A percentile compares a stretch with the other conserved stretches of the same genome.
Evolutionary conservation across 2,888 invertebrate species (phyloP).

Genomic region (Chouioia cunea): DNA sequence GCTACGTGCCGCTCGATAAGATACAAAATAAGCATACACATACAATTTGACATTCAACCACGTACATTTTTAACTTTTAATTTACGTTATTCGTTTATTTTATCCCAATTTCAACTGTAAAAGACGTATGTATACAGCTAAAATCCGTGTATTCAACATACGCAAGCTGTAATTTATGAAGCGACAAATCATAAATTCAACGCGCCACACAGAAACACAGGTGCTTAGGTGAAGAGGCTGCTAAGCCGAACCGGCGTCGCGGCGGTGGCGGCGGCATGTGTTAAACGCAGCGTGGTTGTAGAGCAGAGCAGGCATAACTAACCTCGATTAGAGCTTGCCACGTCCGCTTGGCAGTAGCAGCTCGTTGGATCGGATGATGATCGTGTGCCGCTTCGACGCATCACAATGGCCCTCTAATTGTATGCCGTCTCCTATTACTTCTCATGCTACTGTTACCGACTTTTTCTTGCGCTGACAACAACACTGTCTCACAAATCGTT

Average conservation of each 20-base stretch:
- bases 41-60: too few species aligned
- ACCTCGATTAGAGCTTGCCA: constrained; percentile 60
- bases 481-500: neutral
- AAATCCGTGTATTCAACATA: neutral
- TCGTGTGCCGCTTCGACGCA: constrained; percentile 50
- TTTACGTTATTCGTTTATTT: too few species aligned
- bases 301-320: constrained; percentile 46
- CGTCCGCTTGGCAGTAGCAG: constrained; percentile 56
- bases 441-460: neutral
- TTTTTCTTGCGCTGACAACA: neutral
- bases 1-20: too few species aligned
- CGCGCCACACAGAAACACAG: neutral
- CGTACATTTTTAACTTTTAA: too few species aligned
- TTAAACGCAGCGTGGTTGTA: constrained; percentile 18
- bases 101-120: too few species aligned
- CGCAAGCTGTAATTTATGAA: too few species aligned
- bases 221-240: neutral
- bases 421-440: constrained; percentile 41
- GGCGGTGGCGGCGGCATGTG: neutral
- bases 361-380: constrained; percentile 56
- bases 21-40: too few species aligned
- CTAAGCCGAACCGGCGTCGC: neutral
- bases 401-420: constrained; percentile 51
- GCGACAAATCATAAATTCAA: too few species aligned
- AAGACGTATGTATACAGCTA: neutral